Evolutionary conservation across 2,797 vertebrate species (phyloP).

Genomic region (Kryptolebias ocellatus): DNA sequence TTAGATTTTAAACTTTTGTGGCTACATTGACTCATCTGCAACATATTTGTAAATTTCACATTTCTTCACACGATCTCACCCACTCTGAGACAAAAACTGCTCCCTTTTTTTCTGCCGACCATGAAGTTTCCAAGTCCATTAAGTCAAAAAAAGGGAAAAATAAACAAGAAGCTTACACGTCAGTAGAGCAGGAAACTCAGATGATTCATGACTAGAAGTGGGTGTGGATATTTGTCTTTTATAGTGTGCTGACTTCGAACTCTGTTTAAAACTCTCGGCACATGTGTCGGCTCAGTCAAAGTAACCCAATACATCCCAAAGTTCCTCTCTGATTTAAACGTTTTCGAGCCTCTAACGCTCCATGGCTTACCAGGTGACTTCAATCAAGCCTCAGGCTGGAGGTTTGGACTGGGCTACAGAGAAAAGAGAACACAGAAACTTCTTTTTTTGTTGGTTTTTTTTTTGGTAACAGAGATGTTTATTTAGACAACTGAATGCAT

Average conservation of each 20-base stretch:
- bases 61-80: neutral
- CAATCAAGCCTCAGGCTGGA: neutral
- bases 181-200: neutral
- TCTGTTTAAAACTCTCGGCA: neutral
- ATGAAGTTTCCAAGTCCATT: neutral
- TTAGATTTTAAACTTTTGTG: too few relatives aligned
- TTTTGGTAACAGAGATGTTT: slow-evolving; percentile 82
- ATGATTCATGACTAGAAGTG: neutral
- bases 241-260: neutral
- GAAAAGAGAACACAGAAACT: slow-evolving; percentile 45
- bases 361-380: slow-evolving; percentile 16
- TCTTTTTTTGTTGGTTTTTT: neutral
- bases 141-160: neutral
- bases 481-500: slow-evolving; percentile 89
- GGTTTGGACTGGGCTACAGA: neutral
- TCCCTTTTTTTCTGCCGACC: neutral
- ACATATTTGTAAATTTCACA: neutral
- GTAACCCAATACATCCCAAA: slow-evolving; percentile 1
- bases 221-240: neutral
- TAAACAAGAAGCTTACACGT: neutral
- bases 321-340: neutral
- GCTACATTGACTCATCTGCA: neutral
- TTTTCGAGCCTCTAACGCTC: neutral
- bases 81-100: neutral
- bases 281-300: neutral